Conservation (phyloP, 2,797 vertebrate species). For the Gorsachius magnificus region DNA sequence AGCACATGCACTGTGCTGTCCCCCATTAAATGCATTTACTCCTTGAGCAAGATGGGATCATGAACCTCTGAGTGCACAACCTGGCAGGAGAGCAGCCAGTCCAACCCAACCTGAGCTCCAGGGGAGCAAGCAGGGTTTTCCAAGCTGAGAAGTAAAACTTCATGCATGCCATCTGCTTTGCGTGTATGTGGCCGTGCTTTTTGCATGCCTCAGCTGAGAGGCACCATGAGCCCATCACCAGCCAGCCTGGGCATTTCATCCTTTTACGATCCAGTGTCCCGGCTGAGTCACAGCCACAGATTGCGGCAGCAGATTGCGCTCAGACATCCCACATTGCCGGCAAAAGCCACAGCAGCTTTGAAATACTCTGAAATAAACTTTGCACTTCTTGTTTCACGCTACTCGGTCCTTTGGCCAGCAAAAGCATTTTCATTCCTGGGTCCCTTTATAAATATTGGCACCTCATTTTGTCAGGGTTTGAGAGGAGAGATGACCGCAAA, state of each 20-base stretch:
- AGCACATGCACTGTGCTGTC: not conserved
- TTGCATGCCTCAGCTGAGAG: not conserved
- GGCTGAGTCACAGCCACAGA: not conserved
- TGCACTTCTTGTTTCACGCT: not conserved
- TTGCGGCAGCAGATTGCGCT: not conserved
- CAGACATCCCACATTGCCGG: not conserved
- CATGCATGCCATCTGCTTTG: not conserved
- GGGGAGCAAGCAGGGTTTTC: not conserved
- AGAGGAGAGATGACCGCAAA: not conserved
- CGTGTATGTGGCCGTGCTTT: fast-evolving
- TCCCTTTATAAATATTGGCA: not conserved
- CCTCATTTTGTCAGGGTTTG: not conserved
- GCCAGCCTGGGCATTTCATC: not conserved
- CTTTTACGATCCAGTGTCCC: not conserved
- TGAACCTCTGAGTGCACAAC: not conserved
- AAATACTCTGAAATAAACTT: not conserved
- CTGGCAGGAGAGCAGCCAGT: not conserved
- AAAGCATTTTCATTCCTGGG: not conserved
- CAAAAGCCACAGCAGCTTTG: fast-evolving
- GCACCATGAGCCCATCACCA: not conserved
- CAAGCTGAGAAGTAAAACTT: not conserved
- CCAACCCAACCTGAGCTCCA: fast-evolving
- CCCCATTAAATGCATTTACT: not conserved
- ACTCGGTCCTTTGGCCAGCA: not conserved
- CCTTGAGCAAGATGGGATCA: not conserved